These are phyloP conservation scores for Apis mellifera DNA, from an alignment of 1,140 invertebrate species.

Conservation along the genomic window Amel_HAv3.1 CM009932.2:11498501-11499000, in stretches of 20 bases:
- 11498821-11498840: background rate
- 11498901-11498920: background rate
- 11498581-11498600: constrained; percentile 19
- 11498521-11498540: constrained; percentile 45
- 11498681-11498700: constrained; percentile 5
- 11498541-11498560: constrained; percentile 42
- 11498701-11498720: constrained; percentile 40
- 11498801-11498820: background rate
- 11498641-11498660: background rate
- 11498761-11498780: constrained; percentile 32
- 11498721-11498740: constrained; percentile 37
- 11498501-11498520: constrained; percentile 49
- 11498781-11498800: background rate
- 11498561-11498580: constrained; percentile 36
- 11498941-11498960: background rate
- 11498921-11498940: background rate
- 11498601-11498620: background rate
- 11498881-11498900: background rate
- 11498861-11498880: background rate
- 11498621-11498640: background rate
- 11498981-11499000: background rate
- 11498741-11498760: constrained; percentile 30
- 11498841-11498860: background rate
- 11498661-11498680: background rate
- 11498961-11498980: too few species aligned